These are phyloP conservation scores for Scopus umbretta DNA, from an alignment of 2,113 vertebrate species.

Conservation along the genomic window DNA sequence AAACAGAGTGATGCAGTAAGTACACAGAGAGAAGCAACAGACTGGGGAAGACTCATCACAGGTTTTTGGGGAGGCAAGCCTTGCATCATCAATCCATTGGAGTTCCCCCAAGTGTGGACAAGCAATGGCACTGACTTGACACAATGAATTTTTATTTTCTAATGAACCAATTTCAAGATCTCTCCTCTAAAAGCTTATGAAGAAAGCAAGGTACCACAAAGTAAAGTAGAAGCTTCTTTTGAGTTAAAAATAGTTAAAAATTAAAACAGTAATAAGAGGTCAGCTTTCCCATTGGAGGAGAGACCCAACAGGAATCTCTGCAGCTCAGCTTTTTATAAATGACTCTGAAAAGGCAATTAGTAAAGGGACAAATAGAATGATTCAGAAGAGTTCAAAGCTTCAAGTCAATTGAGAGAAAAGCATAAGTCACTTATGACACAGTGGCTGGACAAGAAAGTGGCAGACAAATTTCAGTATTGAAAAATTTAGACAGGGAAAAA, in stretches of 20 bases:
- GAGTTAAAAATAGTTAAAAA: background rate
- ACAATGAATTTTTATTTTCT: background rate
- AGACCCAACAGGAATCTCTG: background rate
- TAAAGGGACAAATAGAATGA: background rate
- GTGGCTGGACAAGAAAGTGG: background rate
- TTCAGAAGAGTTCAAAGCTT: slow-evolving; percentile 19
- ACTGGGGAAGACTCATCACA: background rate
- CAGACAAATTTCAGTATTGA: background rate
- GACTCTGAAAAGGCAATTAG: slow-evolving; percentile 3
- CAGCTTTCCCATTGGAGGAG: background rate
- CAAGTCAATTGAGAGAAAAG: background rate
- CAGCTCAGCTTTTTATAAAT: background rate
- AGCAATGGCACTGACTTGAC: background rate
- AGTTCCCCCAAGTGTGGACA: background rate
- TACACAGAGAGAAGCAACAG: background rate
- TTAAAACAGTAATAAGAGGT: background rate
- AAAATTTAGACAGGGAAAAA: background rate
- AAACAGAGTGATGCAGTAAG: background rate
- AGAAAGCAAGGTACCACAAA: background rate
- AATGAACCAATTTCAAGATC: background rate
- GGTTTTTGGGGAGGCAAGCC: background rate
- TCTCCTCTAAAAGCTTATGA: background rate
- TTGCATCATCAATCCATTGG: background rate
- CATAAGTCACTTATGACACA: background rate
- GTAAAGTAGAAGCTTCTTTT: background rate